Evolutionary conservation across 2,113 vertebrate genomes (phyloP), one percentile per base, ranked within the genome.

Genomic region (Mionectes macconnelli): DNA sequence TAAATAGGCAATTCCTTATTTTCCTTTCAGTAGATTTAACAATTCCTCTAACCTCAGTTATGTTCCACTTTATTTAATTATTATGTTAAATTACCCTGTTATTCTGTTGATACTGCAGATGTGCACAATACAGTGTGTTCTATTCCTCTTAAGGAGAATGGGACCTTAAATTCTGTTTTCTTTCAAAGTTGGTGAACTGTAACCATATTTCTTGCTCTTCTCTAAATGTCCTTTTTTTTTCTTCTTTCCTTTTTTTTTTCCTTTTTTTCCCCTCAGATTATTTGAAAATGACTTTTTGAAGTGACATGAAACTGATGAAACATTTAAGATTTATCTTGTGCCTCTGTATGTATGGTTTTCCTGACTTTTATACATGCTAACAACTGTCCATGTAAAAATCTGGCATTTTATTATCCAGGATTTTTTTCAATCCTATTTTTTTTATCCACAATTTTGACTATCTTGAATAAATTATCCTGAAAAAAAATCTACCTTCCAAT

Each of bases 331-430:
- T 44, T n/a, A 3, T 44, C 24, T 9, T 12, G 0, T 62, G 21
- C 8, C 4, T 18, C 2, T 47, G 8, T 18, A 3, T 25, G 6
- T 11, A 62, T n/a, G 9, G 5, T 77, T 93, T 79, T 31, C 66
- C 12, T 5, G 6, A 9, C 11, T 85, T 78, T 39, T 33, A 12
- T 22, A 28, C 14, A 19, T 9, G 1, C 15, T 73, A 39, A 44
- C 4, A 47, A 39, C 4, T 12, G 2, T 31, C 14, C 4, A 42
- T 20, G 14, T 19, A 37, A 89, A 63, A 60, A 24, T 57, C 16
- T 28, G 5, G 1, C 4, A 40, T 49, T 72, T 90, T 53, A 49
- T 1, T 0, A 55, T 31, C 8, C 7, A 23, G 2, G 2, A 5
- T 4, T 25, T 80, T 50, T 47, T 66, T 20, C 4, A 33, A 31